These are phyloP conservation scores for Rhopilema esculentum DNA, from an alignment of 30 jellyfish, hydroid and myxozoan species.

Conservation along the genomic window DNA sequence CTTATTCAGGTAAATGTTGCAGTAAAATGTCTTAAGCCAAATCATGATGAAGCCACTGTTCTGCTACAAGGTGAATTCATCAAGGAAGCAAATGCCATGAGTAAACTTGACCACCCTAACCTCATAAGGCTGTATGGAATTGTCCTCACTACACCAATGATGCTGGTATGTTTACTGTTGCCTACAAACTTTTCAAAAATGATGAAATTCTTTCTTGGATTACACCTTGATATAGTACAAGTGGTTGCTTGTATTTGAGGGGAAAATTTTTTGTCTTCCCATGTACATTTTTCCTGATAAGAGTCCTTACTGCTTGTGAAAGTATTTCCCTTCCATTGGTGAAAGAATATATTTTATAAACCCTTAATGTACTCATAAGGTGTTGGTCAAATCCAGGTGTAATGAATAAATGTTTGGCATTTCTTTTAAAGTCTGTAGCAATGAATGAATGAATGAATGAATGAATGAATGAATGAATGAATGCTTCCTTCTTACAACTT, in stretches of 20 bases:
- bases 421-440: no score
- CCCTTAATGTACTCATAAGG: no score
- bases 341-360: no score
- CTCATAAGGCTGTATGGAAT: conserved; percentile 87
- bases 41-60: conserved; percentile 68
- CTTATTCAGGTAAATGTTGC: conserved; percentile 90
- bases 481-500: no score
- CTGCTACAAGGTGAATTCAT: conserved; percentile 84
- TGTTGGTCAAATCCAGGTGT: no score
- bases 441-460: no score
- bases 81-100: conserved; percentile 97
- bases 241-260: not conserved
- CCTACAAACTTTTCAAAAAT: no score
- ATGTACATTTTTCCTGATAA: no score
- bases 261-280: not conserved
- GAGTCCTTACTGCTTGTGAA: no score
- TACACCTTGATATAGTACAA: not conserved
- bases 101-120: conserved; percentile 88
- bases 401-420: no score
- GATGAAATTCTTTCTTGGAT: not conserved
- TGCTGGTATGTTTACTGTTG: conserved; percentile 69
- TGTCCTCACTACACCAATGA: conserved; percentile 90
- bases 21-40: conserved; percentile 87
- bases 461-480: no score
- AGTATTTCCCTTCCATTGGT: no score